These are phyloP conservation scores for Ctenodactylus gundi DNA, from an alignment of 2,113 vertebrate species.

Conservation along the genomic window DNA sequence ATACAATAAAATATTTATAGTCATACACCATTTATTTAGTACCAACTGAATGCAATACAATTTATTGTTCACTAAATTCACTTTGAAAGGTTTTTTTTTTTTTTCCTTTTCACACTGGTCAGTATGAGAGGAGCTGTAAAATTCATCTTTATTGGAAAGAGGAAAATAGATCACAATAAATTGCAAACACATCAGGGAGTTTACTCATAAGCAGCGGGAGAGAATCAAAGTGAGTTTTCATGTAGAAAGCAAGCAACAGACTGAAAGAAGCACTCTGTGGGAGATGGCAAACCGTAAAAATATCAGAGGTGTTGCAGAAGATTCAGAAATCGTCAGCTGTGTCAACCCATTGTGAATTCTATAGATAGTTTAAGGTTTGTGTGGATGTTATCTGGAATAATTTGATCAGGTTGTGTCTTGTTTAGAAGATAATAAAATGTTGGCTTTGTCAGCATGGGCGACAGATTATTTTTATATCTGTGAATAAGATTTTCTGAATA, in stretches of 20 bases:
- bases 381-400: constrained; percentile 46
- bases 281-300: constrained; percentile 52
- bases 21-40: constrained; percentile 25
- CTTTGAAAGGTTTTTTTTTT: neutral
- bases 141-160: constrained; percentile 59
- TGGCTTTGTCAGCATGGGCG: constrained; percentile 17
- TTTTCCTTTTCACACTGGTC: neutral
- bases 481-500: constrained; percentile 27
- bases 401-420: constrained; percentile 41
- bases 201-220: constrained; percentile 71
- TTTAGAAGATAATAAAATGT: constrained; percentile 54
- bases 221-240: constrained; percentile 62
- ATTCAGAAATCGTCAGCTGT: constrained; percentile 65
- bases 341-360: constrained; percentile 48
- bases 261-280: constrained; percentile 58
- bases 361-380: constrained; percentile 15
- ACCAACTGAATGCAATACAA: neutral
- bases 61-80: neutral
- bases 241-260: constrained; percentile 64
- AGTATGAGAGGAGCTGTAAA: constrained; percentile 59
- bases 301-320: constrained; percentile 55
- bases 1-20: neutral
- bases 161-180: constrained; percentile 66
- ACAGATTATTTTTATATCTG: constrained; percentile 39
- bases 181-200: constrained; percentile 43